A percentile compares a stretch with the other conserved stretches of the same genome.
These are phyloP conservation scores for Drosophila kurseongensis DNA, from an alignment of 1,140 invertebrate species.

Conservation along the genomic window DNA sequence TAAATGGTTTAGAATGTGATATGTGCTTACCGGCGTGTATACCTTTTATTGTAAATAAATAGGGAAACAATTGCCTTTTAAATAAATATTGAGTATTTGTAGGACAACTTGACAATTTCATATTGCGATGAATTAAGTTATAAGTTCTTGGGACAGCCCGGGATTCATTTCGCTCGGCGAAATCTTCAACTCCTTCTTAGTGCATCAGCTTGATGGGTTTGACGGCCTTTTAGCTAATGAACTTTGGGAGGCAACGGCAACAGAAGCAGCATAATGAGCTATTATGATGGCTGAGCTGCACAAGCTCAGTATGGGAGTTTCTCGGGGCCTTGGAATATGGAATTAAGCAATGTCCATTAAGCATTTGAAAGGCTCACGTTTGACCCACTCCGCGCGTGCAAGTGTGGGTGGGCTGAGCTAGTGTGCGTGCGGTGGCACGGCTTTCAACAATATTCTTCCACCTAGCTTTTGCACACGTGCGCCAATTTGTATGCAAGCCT, in stretches of 20 bases:
- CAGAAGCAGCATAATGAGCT: conserved; percentile 67
- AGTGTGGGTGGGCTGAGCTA: conserved; percentile 9
- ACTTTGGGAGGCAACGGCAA: conserved; percentile 45
- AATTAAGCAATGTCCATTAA: conserved; percentile 82
- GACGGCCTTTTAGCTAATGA: conserved; percentile 75
- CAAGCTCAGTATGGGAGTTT: conserved; percentile 39
- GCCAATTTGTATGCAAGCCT: conserved; percentile 73
- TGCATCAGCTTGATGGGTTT: conserved; percentile 12
- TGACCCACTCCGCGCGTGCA: conserved; percentile 40
- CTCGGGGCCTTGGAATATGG: conserved; percentile 58
- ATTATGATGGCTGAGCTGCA: conserved; percentile 75
- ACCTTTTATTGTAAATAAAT: not conserved
- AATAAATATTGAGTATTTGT: too few relatives aligned
- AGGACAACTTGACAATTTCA: too few relatives aligned
- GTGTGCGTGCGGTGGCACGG: conserved; percentile 26
- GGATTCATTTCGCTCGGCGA: too few relatives aligned
- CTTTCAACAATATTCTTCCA: conserved; percentile 57
- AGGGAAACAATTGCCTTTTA: too few relatives aligned
- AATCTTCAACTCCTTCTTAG: not conserved
- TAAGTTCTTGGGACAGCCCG: too few relatives aligned
- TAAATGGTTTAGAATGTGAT: conserved; percentile 53
- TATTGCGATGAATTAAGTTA: too few relatives aligned
- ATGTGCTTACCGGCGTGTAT: conserved; percentile 45
- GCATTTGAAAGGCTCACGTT: conserved; percentile 75
- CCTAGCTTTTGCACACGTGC: conserved; percentile 33